Conservation (phyloP, 2,113 vertebrate genomes). For the Holacanthus passer region DNA sequence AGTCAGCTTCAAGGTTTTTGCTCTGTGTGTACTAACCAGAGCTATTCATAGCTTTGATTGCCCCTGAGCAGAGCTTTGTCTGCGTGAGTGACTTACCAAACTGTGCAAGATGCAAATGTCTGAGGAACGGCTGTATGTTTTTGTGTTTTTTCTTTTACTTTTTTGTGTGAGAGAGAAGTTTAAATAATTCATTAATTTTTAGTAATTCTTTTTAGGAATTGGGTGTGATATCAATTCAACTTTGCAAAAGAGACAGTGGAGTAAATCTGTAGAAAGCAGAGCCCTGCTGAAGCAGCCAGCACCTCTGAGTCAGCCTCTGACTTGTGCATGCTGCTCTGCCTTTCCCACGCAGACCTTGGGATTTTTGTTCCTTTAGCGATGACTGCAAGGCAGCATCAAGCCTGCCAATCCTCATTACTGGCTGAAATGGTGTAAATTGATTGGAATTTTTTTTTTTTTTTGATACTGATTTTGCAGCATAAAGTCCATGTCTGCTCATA, state of each 20-base stretch:
- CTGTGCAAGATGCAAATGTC: constrained; percentile 25
- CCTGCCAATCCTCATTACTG: constrained; percentile 55
- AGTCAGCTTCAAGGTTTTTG: constrained; percentile 67
- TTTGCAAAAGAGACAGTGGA: background rate
- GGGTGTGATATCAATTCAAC: background rate
- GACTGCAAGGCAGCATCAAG: constrained; percentile 40
- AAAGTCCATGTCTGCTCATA: constrained; percentile 6
- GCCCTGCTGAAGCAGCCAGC: constrained; percentile 6
- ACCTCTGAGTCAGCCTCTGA: constrained; percentile 28
- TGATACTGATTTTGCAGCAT: background rate
- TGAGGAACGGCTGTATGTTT: constrained; percentile 6
- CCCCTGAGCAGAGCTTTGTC: constrained; percentile 59
- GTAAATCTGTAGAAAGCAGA: background rate
- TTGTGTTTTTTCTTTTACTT: constrained; percentile 1
- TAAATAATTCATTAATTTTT: constrained; percentile 43
- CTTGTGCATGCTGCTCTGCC: constrained; percentile 5
- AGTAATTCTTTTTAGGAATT: constrained; percentile 29
- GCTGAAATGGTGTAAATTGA: constrained; percentile 59
- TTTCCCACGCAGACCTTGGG: constrained; percentile 23
- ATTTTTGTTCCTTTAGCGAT: constrained; percentile 16
- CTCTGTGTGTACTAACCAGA: constrained; percentile 54
- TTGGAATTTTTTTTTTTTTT: constrained; percentile 50
- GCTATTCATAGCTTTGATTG: constrained; percentile 73
- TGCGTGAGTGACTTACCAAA: constrained; percentile 62
- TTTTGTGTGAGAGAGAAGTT: constrained; percentile 14